These are phyloP conservation scores for Eulacestoma nigropectus DNA, from an alignment of 2,113 vertebrate genomes.

Conservation along the genomic window DNA sequence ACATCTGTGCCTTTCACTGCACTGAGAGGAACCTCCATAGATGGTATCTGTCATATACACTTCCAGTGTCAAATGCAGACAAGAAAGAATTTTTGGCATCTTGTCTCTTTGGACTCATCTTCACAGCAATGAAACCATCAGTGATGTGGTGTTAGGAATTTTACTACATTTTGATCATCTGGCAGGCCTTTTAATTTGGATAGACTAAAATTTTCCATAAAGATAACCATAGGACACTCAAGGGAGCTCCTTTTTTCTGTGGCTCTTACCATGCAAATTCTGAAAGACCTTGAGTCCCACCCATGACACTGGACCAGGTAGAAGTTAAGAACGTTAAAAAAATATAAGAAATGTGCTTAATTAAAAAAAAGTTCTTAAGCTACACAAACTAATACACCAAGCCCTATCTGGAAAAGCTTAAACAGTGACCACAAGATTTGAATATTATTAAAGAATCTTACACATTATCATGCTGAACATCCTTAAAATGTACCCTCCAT, in stretches of 20 bases:
- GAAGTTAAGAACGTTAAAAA: not conserved
- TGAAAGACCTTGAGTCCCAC: not conserved
- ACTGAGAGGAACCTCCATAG: not conserved
- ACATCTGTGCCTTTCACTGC: not conserved
- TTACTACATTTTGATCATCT: constrained; percentile 19
- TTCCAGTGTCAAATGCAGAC: not conserved
- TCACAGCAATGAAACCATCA: constrained; percentile 7
- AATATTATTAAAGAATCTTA: not conserved
- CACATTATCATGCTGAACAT: not conserved
- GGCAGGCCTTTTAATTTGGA: not conserved
- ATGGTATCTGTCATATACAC: not conserved
- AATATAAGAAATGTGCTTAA: not conserved
- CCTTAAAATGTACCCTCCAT: not conserved
- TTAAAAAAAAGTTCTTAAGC: not conserved
- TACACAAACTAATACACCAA: not conserved
- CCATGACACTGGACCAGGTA: not conserved
- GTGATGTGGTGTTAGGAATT: not conserved
- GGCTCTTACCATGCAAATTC: not conserved
- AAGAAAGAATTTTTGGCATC: constrained; percentile 1
- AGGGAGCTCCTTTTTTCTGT: not conserved
- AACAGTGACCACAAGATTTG: not conserved
- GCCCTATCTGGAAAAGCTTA: not conserved
- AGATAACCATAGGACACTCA: not conserved
- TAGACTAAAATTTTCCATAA: not conserved
- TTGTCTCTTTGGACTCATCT: not conserved